These are phyloP conservation scores for Zygothrica quintamaculata DNA, from an alignment of 2,888 invertebrate species.

Conservation along the genomic window DNA sequence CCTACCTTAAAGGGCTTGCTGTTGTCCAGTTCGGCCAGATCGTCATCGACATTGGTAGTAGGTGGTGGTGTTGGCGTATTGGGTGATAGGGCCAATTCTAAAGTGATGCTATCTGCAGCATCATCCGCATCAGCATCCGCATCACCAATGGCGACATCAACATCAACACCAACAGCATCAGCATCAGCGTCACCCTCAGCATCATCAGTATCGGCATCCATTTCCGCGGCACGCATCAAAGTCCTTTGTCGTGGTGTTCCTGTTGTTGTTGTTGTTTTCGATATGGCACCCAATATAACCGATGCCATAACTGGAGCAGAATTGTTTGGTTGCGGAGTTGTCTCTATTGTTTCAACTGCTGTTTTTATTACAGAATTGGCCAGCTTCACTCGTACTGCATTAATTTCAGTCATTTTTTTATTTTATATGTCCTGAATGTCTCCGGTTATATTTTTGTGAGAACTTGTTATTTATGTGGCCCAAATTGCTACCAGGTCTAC, in stretches of 20 bases:
- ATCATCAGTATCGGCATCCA: constrained; percentile 72
- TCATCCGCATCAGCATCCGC: constrained; percentile 56
- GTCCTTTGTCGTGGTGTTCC: constrained; percentile 63
- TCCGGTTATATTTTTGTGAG: constrained; percentile 1
- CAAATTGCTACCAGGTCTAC: constrained; percentile 5
- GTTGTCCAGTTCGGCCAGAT: constrained; percentile 65
- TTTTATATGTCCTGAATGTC: constrained; percentile 21
- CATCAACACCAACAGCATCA: constrained; percentile 8
- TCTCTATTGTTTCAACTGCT: constrained; percentile 44
- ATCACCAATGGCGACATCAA: constrained; percentile 29
- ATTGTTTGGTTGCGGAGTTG: background rate
- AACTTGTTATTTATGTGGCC: constrained; percentile 14
- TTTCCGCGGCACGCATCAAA: constrained; percentile 67
- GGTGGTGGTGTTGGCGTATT: constrained; percentile 71
- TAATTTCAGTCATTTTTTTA: constrained; percentile 65
- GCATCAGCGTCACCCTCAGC: constrained; percentile 36
- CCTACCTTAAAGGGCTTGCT: constrained; percentile 75
- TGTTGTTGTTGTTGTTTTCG: constrained; percentile 38
- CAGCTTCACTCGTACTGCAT: constrained; percentile 34
- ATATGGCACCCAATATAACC: constrained; percentile 7
- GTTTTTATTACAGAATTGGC: constrained; percentile 36
- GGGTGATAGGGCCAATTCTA: constrained; percentile 68
- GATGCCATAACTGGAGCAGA: background rate
- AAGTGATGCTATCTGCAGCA: constrained; percentile 70
- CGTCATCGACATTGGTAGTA: constrained; percentile 58